Percentiles rank a stretch among this genome's conserved stretches.
Evolutionary conservation across 1,140 invertebrate species (phyloP).

Genomic region (Apis cerana): DNA sequence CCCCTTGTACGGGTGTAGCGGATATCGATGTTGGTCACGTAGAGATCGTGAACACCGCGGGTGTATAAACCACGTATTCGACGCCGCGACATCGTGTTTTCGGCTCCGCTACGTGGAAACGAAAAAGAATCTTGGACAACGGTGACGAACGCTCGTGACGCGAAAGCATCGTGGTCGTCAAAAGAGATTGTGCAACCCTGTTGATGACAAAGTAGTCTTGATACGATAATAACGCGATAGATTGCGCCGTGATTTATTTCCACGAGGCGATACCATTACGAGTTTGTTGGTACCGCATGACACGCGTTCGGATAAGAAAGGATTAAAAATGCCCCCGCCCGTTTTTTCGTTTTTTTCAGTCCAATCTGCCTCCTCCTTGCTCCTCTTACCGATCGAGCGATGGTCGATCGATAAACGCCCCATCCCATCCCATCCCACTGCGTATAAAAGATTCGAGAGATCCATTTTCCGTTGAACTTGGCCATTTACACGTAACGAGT

Average conservation of each 20-base stretch:
- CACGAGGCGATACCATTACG: slow-evolving; percentile 2
- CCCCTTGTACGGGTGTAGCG: not conserved
- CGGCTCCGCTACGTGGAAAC: too few species aligned
- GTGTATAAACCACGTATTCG: too few species aligned
- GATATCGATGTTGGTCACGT: not conserved
- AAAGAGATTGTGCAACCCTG: not conserved
- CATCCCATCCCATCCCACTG: not conserved
- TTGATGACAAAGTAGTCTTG: slow-evolving; percentile 25
- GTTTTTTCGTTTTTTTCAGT: too few species aligned
- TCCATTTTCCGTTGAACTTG: too few species aligned
- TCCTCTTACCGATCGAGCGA: not conserved
- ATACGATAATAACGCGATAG: slow-evolving; percentile 36
- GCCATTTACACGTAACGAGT: too few species aligned
- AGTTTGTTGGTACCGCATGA: slow-evolving; percentile 2
- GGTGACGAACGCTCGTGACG: too few species aligned
- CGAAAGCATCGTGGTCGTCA: too few species aligned
- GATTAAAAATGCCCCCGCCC: not conserved
- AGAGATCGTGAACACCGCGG: too few species aligned
- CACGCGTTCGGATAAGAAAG: not conserved
- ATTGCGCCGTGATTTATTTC: not conserved
- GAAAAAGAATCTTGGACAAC: too few species aligned
- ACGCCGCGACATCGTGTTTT: too few species aligned
- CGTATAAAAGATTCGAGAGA: too few species aligned
- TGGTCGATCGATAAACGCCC: not conserved
- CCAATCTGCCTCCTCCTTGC: not conserved